Evolutionary conservation across 1,140 invertebrate species (phyloP).

Genomic region (Hyles vespertilio): DNA sequence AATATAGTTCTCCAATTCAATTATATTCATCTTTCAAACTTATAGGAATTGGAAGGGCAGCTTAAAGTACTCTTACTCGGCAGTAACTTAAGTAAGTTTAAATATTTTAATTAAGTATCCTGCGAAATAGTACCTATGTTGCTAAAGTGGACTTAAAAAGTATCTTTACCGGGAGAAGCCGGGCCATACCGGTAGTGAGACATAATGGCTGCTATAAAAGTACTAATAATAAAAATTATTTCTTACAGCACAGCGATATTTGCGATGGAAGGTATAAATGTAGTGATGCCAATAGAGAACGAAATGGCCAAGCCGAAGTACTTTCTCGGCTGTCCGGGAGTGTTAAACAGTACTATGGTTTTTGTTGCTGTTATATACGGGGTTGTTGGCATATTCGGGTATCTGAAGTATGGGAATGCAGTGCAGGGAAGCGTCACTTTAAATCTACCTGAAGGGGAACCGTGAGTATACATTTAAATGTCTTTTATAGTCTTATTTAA

Average conservation of each 20-base stretch:
- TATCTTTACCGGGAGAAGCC: too few species aligned
- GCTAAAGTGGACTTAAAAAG: too few species aligned
- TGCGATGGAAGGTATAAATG: conserved; percentile 87
- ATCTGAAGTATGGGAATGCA: conserved; percentile 82
- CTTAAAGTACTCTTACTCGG: too few species aligned
- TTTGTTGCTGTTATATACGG: conserved; percentile 84
- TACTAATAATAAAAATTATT: conserved; percentile 16
- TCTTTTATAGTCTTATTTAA: too few species aligned
- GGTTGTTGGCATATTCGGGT: conserved; percentile 88
- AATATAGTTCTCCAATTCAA: too few species aligned
- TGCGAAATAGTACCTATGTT: too few species aligned
- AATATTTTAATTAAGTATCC: too few species aligned
- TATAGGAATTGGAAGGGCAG: too few species aligned
- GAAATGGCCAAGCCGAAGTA: conserved; percentile 86
- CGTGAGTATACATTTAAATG: conserved; percentile 70
- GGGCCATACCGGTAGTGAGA: too few species aligned
- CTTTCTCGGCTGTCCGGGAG: conserved; percentile 87
- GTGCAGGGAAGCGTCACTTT: conserved; percentile 82
- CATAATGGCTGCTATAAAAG: too few species aligned
- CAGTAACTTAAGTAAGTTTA: too few species aligned
- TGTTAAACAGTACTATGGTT: conserved; percentile 88
- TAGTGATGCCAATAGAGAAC: conserved; percentile 91
- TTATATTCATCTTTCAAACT: too few species aligned
- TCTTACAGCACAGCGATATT: conserved; percentile 82
- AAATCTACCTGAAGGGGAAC: conserved; percentile 78